Conservation (phyloP, 2,888 invertebrate species). For the Pherbina coryleti region DNA sequence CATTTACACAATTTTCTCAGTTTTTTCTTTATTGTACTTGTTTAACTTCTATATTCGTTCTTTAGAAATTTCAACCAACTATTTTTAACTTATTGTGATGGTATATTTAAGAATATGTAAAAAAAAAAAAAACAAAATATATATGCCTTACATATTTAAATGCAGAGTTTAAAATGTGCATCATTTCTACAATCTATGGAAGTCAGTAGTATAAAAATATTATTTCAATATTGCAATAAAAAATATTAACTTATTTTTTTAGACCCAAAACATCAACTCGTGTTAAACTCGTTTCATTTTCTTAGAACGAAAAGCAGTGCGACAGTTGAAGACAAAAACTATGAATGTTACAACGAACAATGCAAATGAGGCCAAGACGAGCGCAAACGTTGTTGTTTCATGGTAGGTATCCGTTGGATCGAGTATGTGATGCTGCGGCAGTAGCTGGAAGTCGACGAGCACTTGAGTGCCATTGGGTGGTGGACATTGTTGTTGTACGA, state of each 20-base stretch:
- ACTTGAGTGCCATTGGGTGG: conserved; percentile 83
- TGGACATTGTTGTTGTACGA: conserved; percentile 85
- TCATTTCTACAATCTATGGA: conserved; percentile 45
- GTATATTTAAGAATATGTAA: conserved; percentile 3
- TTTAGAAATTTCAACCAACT: neutral
- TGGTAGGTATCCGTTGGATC: conserved; percentile 71
- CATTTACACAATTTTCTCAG: neutral
- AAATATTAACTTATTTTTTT: conserved; percentile 19
- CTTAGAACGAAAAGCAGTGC: conserved; percentile 60
- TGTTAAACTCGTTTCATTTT: conserved; percentile 42
- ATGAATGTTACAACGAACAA: conserved; percentile 75
- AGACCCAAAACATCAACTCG: neutral
- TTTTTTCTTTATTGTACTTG: neutral
- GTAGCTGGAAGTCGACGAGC: conserved; percentile 72
- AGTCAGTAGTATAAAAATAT: conserved; percentile 38
- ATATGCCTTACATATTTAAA: conserved; percentile 40
- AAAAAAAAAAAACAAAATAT: conserved; percentile 16
- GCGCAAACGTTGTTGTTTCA: conserved; percentile 73
- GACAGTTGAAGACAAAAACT: conserved; percentile 74
- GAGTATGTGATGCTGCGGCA: conserved; percentile 71
- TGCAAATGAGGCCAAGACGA: conserved; percentile 75
- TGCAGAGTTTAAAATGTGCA: conserved; percentile 48
- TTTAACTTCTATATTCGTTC: neutral
- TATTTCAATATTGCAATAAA: conserved; percentile 27
- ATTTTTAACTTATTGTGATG: neutral